Conservation (phyloP, 2,113 vertebrate genomes). For the Helogale parvula region DNA sequence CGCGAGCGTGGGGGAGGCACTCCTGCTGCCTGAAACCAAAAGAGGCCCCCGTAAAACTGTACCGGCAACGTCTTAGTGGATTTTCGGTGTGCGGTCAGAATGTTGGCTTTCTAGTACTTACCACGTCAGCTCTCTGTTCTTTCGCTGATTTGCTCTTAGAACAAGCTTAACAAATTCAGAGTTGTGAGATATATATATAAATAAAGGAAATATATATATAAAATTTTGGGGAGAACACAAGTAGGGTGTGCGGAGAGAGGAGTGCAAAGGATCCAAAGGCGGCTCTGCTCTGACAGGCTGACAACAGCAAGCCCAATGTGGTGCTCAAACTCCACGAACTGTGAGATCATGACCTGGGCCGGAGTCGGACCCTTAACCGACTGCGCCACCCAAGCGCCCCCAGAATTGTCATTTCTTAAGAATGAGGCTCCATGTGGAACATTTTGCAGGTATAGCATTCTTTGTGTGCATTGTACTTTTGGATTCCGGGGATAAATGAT, state of each 20-base stretch:
- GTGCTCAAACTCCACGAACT: too few species aligned
- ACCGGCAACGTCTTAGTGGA: too few species aligned
- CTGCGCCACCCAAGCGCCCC: too few species aligned
- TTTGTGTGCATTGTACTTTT: background rate
- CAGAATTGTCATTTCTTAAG: background rate
- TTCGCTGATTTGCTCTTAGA: background rate
- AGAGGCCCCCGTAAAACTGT: accelerated
- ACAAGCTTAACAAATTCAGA: conserved; percentile 23
- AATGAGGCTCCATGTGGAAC: background rate
- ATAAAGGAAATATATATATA: too few species aligned
- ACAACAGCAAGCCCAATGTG: too few species aligned
- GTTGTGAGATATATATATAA: too few species aligned
- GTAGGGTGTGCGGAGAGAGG: too few species aligned
- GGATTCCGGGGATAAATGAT: background rate
- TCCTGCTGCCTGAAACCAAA: background rate
- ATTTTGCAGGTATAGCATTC: background rate
- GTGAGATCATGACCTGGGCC: too few species aligned
- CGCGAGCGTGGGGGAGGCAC: accelerated
- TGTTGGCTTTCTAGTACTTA: background rate
- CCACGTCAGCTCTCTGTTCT: background rate
- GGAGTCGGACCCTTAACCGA: too few species aligned
- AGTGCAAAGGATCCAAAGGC: too few species aligned
- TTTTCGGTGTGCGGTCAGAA: background rate
- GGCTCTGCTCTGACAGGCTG: too few species aligned
- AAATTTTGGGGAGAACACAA: too few species aligned